A percentile compares a stretch with the other conserved stretches of the same genome.
These are phyloP conservation scores for Smutsia gigantea DNA, from an alignment of 2,797 vertebrate species.

Conservation along the genomic window DNA sequence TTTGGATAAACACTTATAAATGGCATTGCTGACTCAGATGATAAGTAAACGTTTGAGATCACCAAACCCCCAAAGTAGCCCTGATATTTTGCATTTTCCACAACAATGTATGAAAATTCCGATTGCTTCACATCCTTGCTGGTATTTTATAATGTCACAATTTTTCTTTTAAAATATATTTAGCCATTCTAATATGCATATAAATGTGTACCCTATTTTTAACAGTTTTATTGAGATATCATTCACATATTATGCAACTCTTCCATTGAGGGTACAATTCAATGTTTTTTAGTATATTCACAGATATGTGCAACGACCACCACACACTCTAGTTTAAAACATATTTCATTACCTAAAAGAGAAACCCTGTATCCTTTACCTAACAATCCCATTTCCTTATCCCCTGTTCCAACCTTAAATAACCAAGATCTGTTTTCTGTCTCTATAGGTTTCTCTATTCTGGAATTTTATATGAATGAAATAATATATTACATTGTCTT, in stretches of 20 bases:
- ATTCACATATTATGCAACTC: not conserved
- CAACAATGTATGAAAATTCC: not conserved
- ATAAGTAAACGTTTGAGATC: not conserved
- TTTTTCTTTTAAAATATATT: not conserved
- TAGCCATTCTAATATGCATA: not conserved
- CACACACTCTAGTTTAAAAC: not conserved
- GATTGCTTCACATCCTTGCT: not conserved
- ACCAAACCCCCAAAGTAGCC: not conserved
- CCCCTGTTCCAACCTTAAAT: not conserved
- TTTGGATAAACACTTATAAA: not conserved
- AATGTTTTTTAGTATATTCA: not conserved
- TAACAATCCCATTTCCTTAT: not conserved
- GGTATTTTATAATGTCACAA: not conserved
- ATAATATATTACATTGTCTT: not conserved
- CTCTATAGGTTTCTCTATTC: not conserved
- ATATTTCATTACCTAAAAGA: not conserved
- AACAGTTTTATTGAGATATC: not conserved
- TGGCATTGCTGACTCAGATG: not conserved
- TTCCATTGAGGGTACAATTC: not conserved
- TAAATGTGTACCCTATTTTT: not conserved
- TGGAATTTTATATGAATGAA: not conserved
- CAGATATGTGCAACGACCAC: not conserved
- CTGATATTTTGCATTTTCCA: constrained; percentile 11
- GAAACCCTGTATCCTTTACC: not conserved
- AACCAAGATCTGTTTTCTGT: not conserved